Conservation (phyloP, 1,140 invertebrate species). For the Bactericera cockerelli region DNA sequence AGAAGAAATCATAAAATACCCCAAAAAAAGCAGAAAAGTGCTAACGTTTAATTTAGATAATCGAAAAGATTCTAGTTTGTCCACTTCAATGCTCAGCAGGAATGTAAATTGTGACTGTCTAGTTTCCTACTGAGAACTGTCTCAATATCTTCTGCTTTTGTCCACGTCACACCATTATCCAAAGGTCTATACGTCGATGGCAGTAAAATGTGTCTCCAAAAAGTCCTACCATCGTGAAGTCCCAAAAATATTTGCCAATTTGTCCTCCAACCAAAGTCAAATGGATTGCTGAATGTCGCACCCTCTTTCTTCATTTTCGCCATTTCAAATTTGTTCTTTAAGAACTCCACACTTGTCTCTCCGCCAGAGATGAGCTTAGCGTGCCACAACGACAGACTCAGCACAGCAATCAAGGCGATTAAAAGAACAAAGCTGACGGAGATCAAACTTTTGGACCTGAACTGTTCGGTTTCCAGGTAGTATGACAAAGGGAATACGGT, state of each 20-base stretch:
- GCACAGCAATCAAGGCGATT: constrained; percentile 55
- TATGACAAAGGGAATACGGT: not conserved
- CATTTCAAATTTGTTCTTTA: constrained; percentile 68
- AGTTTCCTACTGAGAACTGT: too few species aligned
- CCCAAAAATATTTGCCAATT: constrained; percentile 86
- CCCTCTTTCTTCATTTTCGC: constrained; percentile 37
- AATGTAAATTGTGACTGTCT: too few species aligned
- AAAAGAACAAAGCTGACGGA: constrained; percentile 20
- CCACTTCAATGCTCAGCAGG: too few species aligned
- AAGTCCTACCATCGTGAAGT: constrained; percentile 47
- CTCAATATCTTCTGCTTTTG: constrained; percentile 25
- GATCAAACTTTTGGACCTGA: not conserved
- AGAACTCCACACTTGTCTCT: constrained; percentile 84
- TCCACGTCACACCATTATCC: constrained; percentile 66
- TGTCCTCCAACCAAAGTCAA: constrained; percentile 64
- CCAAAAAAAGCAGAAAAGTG: too few species aligned
- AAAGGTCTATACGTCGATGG: constrained; percentile 63
- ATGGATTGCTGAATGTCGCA: constrained; percentile 58
- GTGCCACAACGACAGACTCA: constrained; percentile 64
- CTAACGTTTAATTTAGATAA: too few species aligned
- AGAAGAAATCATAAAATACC: too few species aligned
- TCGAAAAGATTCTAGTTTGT: too few species aligned
- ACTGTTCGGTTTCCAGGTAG: not conserved
- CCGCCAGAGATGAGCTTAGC: constrained; percentile 62
- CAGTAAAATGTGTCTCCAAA: constrained; percentile 50